phyloP scores from a whole-genome alignment of 1,140 invertebrate species.

The Harpegnathos saltator region DNA sequence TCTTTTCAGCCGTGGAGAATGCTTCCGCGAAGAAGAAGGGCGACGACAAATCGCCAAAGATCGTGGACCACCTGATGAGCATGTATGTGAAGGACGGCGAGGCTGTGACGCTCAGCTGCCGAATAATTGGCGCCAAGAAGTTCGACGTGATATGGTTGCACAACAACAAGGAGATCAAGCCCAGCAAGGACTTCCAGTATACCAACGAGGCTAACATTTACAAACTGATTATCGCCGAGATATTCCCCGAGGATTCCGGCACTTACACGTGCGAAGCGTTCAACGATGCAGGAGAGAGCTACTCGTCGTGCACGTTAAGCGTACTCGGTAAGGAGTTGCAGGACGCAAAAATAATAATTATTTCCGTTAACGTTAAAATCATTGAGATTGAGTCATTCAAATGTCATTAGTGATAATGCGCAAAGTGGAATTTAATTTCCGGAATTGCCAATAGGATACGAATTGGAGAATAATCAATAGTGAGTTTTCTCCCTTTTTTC shows the following conservation, averaged over 20 bases:
- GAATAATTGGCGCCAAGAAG: constrained; percentile 94
- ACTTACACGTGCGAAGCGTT: constrained; percentile 98
- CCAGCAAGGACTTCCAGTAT: constrained; percentile 98
- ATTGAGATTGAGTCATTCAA: too few species aligned
- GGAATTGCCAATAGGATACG: too few species aligned
- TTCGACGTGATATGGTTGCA: constrained; percentile 98
- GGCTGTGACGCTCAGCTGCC: constrained; percentile 93
- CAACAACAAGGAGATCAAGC: constrained; percentile 98
- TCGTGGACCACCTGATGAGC: constrained; percentile 93
- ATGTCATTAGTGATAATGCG: too few species aligned
- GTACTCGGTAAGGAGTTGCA: constrained; percentile 88
- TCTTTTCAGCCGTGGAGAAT: constrained; percentile 88
- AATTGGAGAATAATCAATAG: too few species aligned
- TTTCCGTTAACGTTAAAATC: too few species aligned
- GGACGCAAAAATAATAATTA: too few species aligned
- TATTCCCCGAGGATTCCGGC: constrained; percentile 97
- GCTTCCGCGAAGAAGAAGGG: constrained; percentile 85
- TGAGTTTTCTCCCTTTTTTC: too few species aligned
- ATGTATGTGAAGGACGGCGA: constrained; percentile 94
- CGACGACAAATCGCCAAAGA: constrained; percentile 92
- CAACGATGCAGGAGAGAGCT: constrained; percentile 97
- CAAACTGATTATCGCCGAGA: constrained; percentile 96
- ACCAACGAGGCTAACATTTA: constrained; percentile 95
- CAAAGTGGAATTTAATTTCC: too few species aligned
- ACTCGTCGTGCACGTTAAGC: constrained; percentile 95